Evolutionary conservation across 2,797 vertebrate species (phyloP).

Genomic region (Trematomus bernacchii): DNA sequence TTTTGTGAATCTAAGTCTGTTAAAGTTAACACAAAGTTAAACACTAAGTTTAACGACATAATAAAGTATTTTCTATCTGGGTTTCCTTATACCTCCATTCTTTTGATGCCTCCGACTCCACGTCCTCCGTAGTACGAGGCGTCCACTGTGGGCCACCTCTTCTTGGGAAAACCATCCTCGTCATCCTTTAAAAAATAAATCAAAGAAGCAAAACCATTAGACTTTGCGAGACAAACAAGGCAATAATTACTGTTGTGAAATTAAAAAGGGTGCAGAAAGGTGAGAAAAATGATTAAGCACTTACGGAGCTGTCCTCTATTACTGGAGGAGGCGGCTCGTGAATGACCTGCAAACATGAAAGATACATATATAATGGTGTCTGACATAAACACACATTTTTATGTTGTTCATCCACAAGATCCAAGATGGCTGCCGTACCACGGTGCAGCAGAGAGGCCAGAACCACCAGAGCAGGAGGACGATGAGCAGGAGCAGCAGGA

Average conservation of each 20-base stretch:
- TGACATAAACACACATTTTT: slow-evolving; percentile 4
- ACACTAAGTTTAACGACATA: neutral
- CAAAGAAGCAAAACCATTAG: neutral
- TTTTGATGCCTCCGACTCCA: slow-evolving; percentile 97
- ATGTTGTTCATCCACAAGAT: neutral
- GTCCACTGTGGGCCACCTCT: slow-evolving; percentile 97
- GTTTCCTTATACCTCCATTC: slow-evolving; percentile 91
- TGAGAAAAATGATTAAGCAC: slow-evolving; percentile 36
- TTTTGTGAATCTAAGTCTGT: neutral
- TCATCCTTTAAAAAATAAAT: slow-evolving; percentile 87
- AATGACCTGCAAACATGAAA: slow-evolving; percentile 88
- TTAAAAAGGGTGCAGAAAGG: neutral
- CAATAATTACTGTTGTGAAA: neutral
- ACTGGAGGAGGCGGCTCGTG: slow-evolving; percentile 92
- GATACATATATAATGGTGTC: neutral
- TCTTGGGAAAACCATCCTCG: slow-evolving; percentile 93
- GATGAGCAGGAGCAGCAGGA: slow-evolving; percentile 92
- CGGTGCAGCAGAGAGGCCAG: slow-evolving; percentile 99
- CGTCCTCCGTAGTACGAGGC: slow-evolving; percentile 98
- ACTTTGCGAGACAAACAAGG: neutral
- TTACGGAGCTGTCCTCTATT: slow-evolving; percentile 92
- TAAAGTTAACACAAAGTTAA: neutral
- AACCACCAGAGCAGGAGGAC: slow-evolving; percentile 97
- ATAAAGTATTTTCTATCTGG: neutral
- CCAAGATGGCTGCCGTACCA: slow-evolving; percentile 86